A percentile compares a stretch with the other conserved stretches of the same genome.
These are phyloP conservation scores for Gymnoscopelus braueri DNA, from an alignment of 2,797 vertebrate species.

Conservation along the genomic window DNA sequence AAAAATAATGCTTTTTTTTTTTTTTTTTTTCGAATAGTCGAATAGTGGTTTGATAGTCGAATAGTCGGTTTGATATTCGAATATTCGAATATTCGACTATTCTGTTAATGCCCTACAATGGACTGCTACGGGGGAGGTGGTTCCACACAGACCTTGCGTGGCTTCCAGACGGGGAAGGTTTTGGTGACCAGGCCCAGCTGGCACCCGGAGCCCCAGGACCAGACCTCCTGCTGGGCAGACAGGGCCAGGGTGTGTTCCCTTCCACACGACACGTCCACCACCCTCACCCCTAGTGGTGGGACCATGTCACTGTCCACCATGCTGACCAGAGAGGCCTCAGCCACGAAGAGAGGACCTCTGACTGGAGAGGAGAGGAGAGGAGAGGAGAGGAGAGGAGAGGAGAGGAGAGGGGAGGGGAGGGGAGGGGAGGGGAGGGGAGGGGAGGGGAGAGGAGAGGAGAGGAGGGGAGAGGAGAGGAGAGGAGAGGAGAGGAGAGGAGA, in stretches of 20 bases:
- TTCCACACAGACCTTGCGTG: slow-evolving; percentile 82
- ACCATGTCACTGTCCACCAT: slow-evolving; percentile 87
- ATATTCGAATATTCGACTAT: no score
- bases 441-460: no score
- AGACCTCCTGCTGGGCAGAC: slow-evolving; percentile 90
- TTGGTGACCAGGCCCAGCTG: slow-evolving; percentile 92
- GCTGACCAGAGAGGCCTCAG: slow-evolving; percentile 83
- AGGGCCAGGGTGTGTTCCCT: slow-evolving; percentile 93
- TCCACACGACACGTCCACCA: slow-evolving; percentile 91
- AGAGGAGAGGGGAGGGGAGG: no score
- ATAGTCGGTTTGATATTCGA: no score
- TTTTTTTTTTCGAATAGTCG: no score
- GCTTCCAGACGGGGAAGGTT: slow-evolving; percentile 90
- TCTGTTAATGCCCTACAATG: no score
- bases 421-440: neutral
- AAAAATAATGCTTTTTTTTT: no score
- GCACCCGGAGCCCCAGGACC: slow-evolving; percentile 97
- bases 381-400: neutral
- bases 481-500: no score
- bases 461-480: neutral
- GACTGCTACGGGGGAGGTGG: no score
- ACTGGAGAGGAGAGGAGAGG: neutral
- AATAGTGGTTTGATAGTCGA: no score
- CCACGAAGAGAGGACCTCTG: slow-evolving; percentile 60
- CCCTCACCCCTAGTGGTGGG: slow-evolving; percentile 82